Evolutionary conservation across 64 coral and sea anemone genomes (phyloP).

Genomic region (Platygyra sinensis): DNA sequence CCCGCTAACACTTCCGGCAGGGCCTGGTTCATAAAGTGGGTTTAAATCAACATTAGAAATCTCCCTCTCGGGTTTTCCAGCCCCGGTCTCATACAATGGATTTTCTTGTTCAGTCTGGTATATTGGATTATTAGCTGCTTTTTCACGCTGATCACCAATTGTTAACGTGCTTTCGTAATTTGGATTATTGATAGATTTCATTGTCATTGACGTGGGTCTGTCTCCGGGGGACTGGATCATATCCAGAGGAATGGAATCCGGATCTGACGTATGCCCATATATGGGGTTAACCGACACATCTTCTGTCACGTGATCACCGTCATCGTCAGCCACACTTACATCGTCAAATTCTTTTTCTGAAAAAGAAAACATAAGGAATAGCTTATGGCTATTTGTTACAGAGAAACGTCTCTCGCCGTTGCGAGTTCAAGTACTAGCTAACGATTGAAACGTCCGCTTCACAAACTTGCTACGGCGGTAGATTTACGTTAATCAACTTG

Average conservation of each 20-base stretch:
- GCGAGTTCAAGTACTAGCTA: too few relatives aligned
- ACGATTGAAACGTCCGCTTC: too few relatives aligned
- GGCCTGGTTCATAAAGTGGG: constrained; percentile 15
- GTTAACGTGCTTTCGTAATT: constrained; percentile 43
- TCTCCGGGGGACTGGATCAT: neutral
- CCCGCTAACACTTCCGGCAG: neutral
- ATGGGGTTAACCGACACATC: neutral
- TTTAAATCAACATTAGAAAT: neutral
- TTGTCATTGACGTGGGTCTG: constrained; percentile 7
- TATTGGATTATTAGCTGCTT: constrained; percentile 20
- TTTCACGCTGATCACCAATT: neutral
- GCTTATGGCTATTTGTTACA: too few relatives aligned
- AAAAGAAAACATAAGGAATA: neutral
- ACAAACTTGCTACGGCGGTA: too few relatives aligned
- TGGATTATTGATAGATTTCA: constrained; percentile 45
- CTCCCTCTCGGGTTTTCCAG: neutral
- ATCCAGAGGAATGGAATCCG: neutral
- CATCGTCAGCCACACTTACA: neutral
- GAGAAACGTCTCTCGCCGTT: too few relatives aligned
- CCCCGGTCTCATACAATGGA: neutral
- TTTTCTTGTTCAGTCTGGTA: constrained; percentile 7
- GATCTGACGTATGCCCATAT: constrained; percentile 1
- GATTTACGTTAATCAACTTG: too few relatives aligned
- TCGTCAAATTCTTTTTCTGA: neutral
- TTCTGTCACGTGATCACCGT: neutral